These are phyloP conservation scores for Neotoma lepida DNA, from an alignment of 2,113 vertebrate genomes.

Conservation along the genomic window DNA sequence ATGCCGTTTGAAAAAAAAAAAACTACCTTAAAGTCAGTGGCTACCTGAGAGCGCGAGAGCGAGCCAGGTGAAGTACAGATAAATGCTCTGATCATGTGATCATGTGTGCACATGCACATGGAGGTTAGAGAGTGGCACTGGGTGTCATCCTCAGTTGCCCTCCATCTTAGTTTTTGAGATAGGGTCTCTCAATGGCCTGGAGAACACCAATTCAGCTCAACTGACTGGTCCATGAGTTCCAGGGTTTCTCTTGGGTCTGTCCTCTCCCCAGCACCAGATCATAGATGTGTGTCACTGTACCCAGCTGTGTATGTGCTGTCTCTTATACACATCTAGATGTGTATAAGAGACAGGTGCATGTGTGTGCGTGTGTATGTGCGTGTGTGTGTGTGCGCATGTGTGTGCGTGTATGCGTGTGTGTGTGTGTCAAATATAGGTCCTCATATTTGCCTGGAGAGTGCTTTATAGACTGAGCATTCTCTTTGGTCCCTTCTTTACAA, in stretches of 20 bases:
- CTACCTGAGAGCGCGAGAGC: background rate
- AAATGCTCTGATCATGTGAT: background rate
- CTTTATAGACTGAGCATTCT: background rate
- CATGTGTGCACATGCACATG: no score
- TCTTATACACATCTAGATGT: no score
- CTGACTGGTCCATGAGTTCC: no score
- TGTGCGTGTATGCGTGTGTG: background rate
- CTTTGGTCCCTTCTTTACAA: background rate
- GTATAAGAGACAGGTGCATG: background rate
- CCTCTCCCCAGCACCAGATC: background rate
- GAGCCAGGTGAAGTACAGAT: background rate
- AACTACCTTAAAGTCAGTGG: background rate
- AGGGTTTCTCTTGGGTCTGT: background rate
- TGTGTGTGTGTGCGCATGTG: background rate
- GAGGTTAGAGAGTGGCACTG: background rate
- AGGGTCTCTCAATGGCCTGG: background rate
- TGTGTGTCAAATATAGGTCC: background rate
- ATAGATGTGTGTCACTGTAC: background rate
- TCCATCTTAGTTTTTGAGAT: background rate
- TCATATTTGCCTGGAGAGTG: background rate
- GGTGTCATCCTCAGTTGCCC: background rate
- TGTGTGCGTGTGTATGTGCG: background rate
- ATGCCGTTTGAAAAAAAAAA: background rate
- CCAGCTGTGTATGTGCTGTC: background rate
- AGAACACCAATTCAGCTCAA: background rate